These are phyloP conservation scores for Alethe castanea DNA, from an alignment of 2,113 vertebrate species.

Conservation along the genomic window DNA sequence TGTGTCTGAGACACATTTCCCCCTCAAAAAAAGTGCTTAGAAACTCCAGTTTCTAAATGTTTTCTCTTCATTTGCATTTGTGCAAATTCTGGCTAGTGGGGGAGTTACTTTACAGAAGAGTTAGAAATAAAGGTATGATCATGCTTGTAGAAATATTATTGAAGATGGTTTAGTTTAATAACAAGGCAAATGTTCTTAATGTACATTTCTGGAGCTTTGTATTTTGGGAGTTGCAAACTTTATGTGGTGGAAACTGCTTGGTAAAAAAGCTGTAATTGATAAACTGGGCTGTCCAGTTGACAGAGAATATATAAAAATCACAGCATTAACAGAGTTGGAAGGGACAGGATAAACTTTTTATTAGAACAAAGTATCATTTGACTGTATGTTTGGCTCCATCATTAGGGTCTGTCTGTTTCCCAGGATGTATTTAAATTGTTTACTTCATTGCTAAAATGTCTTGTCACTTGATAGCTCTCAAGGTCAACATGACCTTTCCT, in stretches of 20 bases:
- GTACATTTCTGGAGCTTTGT: background rate
- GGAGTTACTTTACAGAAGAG: background rate
- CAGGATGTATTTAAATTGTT: background rate
- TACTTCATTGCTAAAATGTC: background rate
- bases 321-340: background rate
- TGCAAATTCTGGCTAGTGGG: background rate
- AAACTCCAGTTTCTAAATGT: background rate
- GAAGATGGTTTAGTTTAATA: background rate
- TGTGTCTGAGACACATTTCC: background rate
- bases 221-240: background rate
- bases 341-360: background rate
- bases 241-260: background rate
- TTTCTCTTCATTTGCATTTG: background rate
- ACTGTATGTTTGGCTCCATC: background rate
- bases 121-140: background rate
- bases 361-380: background rate
- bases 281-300: background rate
- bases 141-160: background rate
- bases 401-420: background rate
- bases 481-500: slow-evolving; percentile 38
- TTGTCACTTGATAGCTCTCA: slow-evolving; percentile 28
- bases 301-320: background rate
- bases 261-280: background rate
- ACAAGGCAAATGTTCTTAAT: background rate
- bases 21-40: background rate